Base-by-base conservation (phyloP, 2,797 vertebrate genomes). In the Danio kyathit region DNA sequence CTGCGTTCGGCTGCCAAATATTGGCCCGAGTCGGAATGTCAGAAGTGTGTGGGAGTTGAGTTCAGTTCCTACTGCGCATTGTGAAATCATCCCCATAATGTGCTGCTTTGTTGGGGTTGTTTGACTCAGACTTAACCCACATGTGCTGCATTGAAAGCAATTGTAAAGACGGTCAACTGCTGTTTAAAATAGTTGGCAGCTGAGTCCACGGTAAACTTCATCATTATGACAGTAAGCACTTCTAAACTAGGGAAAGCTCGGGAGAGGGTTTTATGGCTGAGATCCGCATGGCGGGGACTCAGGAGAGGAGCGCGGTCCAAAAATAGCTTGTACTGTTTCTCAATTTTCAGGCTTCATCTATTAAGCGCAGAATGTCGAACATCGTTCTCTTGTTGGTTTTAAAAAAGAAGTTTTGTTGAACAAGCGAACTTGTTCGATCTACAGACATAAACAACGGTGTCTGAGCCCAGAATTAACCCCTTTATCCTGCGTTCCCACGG, bases 11-110 rank as follows among this genome's bases (percentile, higher is more conserved):
- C 90, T 87, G 88, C 89, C 89, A 87, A 88, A 91, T 85, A 17
- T 89, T 87, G 91, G 88, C 93, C 93, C 93, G 92, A 92, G 92
- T 93, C 90, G 94, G 93, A 93, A 92, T 91, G 91, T 93, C 91
- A 92, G 87, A 84, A 85, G 85, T 83, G 90, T 92, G 92, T 91
- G 89, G 92, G 92, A 93, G 92, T 92, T 86, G 86, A 91, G 80
- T 82, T 85, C 75, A 80, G 44, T 76, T 84, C 69, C 79, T 83
- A 61, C 76, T 59, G 63, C 67, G 56, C 43, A n/a, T 87, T 85
- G 84, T 82, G 80, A 85, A 87, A 82, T 81, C 80, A 44, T 83
- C 74, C 78, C 29, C 29, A 85, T 84, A 84, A 82, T 87, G 78
- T n/a, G 59, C 74, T 82, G 17, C 82, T 84, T 85, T 85, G 80